Evolutionary conservation across 2,888 invertebrate species (phyloP).

Genomic region (Hydrotaea cyrtoneurina): DNA sequence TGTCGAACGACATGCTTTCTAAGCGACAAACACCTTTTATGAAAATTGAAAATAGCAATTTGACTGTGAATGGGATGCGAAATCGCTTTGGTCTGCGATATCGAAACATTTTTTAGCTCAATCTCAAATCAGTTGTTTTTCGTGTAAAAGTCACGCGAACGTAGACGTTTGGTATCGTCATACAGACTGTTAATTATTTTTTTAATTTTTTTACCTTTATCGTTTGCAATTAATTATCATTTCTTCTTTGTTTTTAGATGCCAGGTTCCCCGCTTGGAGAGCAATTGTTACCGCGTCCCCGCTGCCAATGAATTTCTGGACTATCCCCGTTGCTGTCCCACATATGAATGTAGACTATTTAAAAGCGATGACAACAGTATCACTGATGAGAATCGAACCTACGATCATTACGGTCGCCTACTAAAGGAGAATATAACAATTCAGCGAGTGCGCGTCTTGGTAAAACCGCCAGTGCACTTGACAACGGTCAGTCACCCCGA

Average conservation of each 20-base stretch:
- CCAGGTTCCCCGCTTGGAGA: constrained; percentile 73
- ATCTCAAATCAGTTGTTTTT: too few relatives aligned
- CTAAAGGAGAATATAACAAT: constrained; percentile 73
- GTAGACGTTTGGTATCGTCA: too few relatives aligned
- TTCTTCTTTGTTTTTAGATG: constrained; percentile 71
- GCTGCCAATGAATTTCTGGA: constrained; percentile 72
- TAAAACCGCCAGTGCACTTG: constrained; percentile 17
- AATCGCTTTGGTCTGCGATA: too few relatives aligned
- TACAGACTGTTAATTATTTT: too few relatives aligned
- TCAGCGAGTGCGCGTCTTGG: constrained; percentile 70
- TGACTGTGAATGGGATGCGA: too few relatives aligned
- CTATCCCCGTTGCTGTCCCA: constrained; percentile 78
- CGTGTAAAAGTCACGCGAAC: too few relatives aligned
- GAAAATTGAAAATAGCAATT: too few relatives aligned
- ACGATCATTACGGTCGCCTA: constrained; percentile 77
- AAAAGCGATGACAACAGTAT: constrained; percentile 70
- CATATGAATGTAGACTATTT: constrained; percentile 75
- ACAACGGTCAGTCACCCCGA: constrained; percentile 51
- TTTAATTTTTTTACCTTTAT: too few relatives aligned
- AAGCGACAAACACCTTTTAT: too few relatives aligned
- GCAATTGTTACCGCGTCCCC: constrained; percentile 73
- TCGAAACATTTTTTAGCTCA: too few relatives aligned
- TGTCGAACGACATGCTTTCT: too few relatives aligned
- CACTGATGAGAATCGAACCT: constrained; percentile 73
- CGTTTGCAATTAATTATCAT: too few relatives aligned